Conservation (phyloP, 53 echinoderm and acorn worm genomes). For the Crossaster papposus region DNA sequence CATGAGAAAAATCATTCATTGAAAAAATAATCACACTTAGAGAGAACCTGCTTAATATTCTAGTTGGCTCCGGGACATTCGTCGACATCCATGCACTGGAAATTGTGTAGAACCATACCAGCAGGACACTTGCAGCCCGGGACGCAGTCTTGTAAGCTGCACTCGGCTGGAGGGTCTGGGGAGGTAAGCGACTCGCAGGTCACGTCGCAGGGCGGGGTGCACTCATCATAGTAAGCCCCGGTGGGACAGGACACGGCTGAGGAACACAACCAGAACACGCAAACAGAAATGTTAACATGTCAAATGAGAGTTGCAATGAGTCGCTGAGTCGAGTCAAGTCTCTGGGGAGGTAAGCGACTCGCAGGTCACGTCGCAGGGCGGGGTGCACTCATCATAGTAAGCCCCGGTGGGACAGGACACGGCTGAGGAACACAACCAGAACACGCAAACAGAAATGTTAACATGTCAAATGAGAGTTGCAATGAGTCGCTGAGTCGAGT, state of each 20-base stretch:
- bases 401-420: constrained; percentile 91
- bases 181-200: constrained; percentile 78
- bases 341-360: constrained; percentile 63
- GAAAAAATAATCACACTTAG: neutral
- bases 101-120: constrained; percentile 88
- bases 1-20: too few species aligned
- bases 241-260: constrained; percentile 92
- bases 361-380: constrained; percentile 87
- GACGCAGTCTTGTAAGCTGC: constrained; percentile 72
- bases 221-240: constrained; percentile 86
- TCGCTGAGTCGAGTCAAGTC: too few species aligned
- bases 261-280: neutral
- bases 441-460: neutral
- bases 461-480: too few species aligned
- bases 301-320: too few species aligned
- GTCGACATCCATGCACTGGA: constrained; percentile 74
- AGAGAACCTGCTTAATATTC: neutral
- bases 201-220: constrained; percentile 80
- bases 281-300: neutral
- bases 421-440: constrained; percentile 62
- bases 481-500: too few species aligned
- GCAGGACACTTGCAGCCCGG: constrained; percentile 96
- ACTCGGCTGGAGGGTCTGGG: constrained; percentile 54
- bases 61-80: constrained; percentile 71
- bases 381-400: constrained; percentile 83